Conservation (phyloP, 2,888 invertebrate genomes). For the Eucera pruinosa region DNA sequence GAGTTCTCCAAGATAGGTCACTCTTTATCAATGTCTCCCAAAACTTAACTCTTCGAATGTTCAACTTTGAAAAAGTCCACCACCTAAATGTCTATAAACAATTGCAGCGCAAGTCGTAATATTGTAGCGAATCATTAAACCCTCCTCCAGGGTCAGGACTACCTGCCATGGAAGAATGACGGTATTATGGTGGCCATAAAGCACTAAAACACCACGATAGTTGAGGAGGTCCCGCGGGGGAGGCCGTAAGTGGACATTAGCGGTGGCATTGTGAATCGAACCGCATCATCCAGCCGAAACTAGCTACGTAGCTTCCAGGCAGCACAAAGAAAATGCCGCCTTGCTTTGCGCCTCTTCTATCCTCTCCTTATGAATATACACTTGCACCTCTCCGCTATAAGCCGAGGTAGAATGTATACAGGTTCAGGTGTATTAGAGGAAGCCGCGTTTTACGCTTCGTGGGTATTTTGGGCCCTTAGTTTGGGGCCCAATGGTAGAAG, state of each 20-base stretch:
- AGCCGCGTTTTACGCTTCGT: constrained; percentile 64
- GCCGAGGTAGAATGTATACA: constrained; percentile 4
- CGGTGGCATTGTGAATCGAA: constrained; percentile 77
- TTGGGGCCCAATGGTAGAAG: constrained; percentile 44
- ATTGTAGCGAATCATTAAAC: constrained; percentile 48
- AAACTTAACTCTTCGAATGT: no score
- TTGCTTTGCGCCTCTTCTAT: constrained; percentile 29
- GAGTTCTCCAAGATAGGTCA: no score
- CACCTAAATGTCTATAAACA: neutral
- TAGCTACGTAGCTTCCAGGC: constrained; percentile 34
- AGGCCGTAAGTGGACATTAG: constrained; percentile 76
- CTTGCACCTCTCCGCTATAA: constrained; percentile 16
- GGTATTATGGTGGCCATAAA: constrained; percentile 73
- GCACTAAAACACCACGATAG: constrained; percentile 74
- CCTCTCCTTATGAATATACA: constrained; percentile 9
- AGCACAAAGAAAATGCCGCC: constrained; percentile 57
- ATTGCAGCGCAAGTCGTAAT: constrained; percentile 36
- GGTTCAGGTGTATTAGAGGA: constrained; percentile 40
- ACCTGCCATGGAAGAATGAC: constrained; percentile 64
- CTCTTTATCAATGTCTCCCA: no score
- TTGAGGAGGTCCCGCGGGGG: constrained; percentile 55
- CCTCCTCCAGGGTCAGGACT: constrained; percentile 33
- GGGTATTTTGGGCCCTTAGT: constrained; percentile 64
- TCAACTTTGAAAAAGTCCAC: no score
- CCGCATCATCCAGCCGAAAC: constrained; percentile 64